These are phyloP conservation scores for Anaspis maculata DNA, from an alignment of 2,888 invertebrate genomes.

Conservation along the genomic window DNA sequence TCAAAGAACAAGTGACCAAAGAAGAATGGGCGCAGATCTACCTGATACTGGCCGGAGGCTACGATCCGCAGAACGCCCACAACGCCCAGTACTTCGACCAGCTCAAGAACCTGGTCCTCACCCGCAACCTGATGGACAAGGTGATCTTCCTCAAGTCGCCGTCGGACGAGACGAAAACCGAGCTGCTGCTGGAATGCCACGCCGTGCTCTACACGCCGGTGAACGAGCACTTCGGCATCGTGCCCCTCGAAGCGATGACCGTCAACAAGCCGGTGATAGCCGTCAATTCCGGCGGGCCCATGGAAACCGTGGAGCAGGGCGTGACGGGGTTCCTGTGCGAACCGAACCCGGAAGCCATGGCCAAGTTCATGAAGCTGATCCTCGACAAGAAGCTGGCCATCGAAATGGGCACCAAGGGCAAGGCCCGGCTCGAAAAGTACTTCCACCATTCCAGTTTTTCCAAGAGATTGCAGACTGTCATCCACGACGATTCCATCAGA, in stretches of 20 bases:
- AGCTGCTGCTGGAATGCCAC: slow-evolving; percentile 63
- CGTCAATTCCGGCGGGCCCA: slow-evolving; percentile 90
- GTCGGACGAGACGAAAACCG: slow-evolving; percentile 73
- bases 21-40: slow-evolving; percentile 61
- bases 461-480: slow-evolving; percentile 50
- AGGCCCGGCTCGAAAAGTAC: slow-evolving; percentile 62
- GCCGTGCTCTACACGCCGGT: slow-evolving; percentile 91
- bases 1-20: slow-evolving; percentile 48
- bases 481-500: slow-evolving; percentile 10
- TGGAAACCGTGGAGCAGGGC: slow-evolving; percentile 78
- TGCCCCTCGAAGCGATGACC: slow-evolving; percentile 98
- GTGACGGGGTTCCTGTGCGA: slow-evolving; percentile 76
- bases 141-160: slow-evolving; percentile 83
- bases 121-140: slow-evolving; percentile 59
- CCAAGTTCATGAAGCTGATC: slow-evolving; percentile 64
- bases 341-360: slow-evolving; percentile 61
- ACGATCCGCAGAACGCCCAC: slow-evolving; percentile 79
- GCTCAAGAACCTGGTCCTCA: slow-evolving; percentile 56
- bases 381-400: slow-evolving; percentile 44
- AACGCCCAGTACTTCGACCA: slow-evolving; percentile 81
- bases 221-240: slow-evolving; percentile 98
- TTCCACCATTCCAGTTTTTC: slow-evolving; percentile 82
- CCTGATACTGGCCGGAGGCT: slow-evolving; percentile 92
- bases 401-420: slow-evolving; percentile 69
- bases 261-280: slow-evolving; percentile 89